Evolutionary conservation across 2,797 vertebrate genomes (phyloP).

Genomic region (Myotis daubentonii): DNA sequence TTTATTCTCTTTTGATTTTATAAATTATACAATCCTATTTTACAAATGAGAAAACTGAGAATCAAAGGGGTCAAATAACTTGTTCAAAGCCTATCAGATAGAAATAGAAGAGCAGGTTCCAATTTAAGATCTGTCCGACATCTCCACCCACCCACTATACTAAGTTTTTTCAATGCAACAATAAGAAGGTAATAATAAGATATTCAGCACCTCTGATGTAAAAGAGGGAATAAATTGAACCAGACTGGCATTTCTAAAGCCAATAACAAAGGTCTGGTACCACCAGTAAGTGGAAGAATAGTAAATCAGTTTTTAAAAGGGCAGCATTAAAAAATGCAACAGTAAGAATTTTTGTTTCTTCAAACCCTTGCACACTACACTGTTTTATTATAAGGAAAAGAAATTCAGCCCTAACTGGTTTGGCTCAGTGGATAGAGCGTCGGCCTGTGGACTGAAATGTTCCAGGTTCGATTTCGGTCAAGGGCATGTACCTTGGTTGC

Average conservation of each 20-base stretch:
- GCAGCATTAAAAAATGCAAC: not conserved
- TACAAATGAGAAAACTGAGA: not conserved
- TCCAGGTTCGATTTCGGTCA: too few species aligned
- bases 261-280: not conserved
- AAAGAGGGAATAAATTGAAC: not conserved
- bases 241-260: not conserved
- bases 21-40: not conserved
- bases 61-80: not conserved
- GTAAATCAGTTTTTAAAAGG: not conserved
- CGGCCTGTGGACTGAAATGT: too few species aligned
- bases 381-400: slow-evolving; percentile 18
- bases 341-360: not conserved
- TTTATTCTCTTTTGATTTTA: slow-evolving; percentile 1
- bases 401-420: not conserved
- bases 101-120: not conserved
- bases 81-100: not conserved
- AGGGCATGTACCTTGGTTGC: too few species aligned
- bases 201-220: not conserved
- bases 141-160: not conserved
- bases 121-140: not conserved
- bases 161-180: not conserved
- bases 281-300: not conserved
- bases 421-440: too few species aligned
- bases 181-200: not conserved
- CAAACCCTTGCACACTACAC: not conserved